These are phyloP conservation scores for Magallana gigas DNA, from an alignment of 1,140 invertebrate species.

Conservation along the genomic window DNA sequence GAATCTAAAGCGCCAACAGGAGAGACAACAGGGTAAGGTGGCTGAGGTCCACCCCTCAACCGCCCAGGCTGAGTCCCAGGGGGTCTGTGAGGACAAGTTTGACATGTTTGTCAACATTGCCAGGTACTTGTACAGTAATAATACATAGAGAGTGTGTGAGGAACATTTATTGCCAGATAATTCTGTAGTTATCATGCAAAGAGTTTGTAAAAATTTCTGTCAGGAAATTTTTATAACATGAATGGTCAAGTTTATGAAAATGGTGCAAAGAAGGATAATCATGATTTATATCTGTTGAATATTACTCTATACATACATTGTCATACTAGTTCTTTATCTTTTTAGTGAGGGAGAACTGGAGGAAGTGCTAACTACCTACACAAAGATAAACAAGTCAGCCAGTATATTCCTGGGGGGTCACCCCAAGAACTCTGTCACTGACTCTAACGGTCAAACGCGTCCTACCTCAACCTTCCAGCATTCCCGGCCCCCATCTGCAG, in stretches of 20 bases:
- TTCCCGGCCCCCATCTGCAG: neutral
- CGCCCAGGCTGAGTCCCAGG: conserved; percentile 34
- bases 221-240: too few relatives aligned
- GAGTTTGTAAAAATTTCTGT: too few relatives aligned
- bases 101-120: conserved; percentile 75
- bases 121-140: conserved; percentile 56
- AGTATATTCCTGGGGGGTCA: conserved; percentile 83
- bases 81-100: conserved; percentile 71
- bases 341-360: conserved; percentile 84
- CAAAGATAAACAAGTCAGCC: conserved; percentile 84
- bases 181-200: too few relatives aligned
- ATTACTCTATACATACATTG: neutral
- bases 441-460: conserved; percentile 4
- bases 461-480: conserved; percentile 21
- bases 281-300: too few relatives aligned
- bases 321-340: neutral
- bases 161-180: too few relatives aligned
- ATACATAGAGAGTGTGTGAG: too few relatives aligned
- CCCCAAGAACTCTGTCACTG: conserved; percentile 50
- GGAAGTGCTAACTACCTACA: conserved; percentile 84
- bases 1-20: conserved; percentile 61
- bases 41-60: conserved; percentile 47
- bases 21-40: conserved; percentile 63
- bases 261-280: too few relatives aligned
- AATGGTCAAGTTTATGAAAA: too few relatives aligned